Percentiles rank a stretch among this genome's conserved stretches.
phyloP scores from a whole-genome alignment of 2,888 invertebrate genomes.

The Caenorhabditis auriculariae region DNA sequence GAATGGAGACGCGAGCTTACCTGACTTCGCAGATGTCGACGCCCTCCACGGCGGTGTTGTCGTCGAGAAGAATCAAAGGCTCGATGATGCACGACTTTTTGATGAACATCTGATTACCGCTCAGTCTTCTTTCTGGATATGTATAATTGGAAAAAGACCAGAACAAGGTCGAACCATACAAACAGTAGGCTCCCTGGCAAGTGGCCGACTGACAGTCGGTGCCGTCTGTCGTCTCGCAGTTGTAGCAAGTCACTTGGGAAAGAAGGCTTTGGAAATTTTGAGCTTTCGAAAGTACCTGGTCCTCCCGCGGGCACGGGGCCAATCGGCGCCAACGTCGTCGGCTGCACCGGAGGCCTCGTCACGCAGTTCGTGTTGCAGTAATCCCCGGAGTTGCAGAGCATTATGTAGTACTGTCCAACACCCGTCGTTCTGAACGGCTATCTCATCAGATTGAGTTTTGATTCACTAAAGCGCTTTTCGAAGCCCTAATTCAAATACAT shows the following conservation, averaged over 20 bases:
- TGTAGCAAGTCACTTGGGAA: slow-evolving; percentile 27
- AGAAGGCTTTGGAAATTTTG: not conserved
- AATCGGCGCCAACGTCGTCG: not conserved
- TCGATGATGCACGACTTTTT: slow-evolving; percentile 26
- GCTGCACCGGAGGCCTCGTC: slow-evolving; percentile 8
- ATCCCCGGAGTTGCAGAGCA: slow-evolving; percentile 23
- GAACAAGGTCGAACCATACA: too few relatives aligned
- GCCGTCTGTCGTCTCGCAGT: slow-evolving; percentile 28
- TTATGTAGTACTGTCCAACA: slow-evolving; percentile 21
- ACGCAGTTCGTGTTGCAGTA: slow-evolving; percentile 33
- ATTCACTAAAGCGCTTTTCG: not conserved
- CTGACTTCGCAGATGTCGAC: slow-evolving; percentile 34
- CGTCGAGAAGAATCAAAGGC: slow-evolving; percentile 22
- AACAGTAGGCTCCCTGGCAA: slow-evolving; percentile 32
- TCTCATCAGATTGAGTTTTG: too few relatives aligned
- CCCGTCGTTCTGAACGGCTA: slow-evolving; percentile 7
- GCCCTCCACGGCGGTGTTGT: slow-evolving; percentile 21
- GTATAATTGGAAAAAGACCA: too few relatives aligned
- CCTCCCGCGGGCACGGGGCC: not conserved
- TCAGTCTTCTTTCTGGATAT: slow-evolving; percentile 21
- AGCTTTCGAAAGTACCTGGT: not conserved
- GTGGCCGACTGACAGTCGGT: slow-evolving; percentile 28
- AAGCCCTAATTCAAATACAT: not conserved
- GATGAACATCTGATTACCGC: slow-evolving; percentile 21
- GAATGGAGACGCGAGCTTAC: too few relatives aligned